Percentiles rank a stretch among this genome's conserved stretches.
Evolutionary conservation across 2,888 invertebrate genomes (phyloP).

Genomic region (Scaeva pyrastri): DNA sequence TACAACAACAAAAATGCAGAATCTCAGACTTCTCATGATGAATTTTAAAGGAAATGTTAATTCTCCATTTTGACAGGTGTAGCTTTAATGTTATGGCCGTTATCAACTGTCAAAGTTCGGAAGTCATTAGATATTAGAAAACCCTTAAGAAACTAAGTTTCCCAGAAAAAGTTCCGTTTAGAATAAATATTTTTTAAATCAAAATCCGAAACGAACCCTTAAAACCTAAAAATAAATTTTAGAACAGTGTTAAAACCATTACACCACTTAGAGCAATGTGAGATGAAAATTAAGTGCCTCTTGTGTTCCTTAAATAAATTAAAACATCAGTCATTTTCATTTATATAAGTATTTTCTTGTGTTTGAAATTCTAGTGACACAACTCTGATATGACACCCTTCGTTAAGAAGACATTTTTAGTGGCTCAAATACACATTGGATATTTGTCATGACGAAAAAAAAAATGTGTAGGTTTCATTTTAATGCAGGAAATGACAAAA

Average conservation of each 20-base stretch:
- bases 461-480: not conserved
- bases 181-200: not conserved
- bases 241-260: not conserved
- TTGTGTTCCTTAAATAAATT: not conserved
- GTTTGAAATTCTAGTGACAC: slow-evolving; percentile 5
- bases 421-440: not conserved
- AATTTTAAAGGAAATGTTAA: too few species aligned
- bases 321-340: not conserved
- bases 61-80: too few species aligned
- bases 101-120: too few species aligned
- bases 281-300: not conserved
- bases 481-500: not conserved
- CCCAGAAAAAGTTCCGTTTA: not conserved
- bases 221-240: not conserved
- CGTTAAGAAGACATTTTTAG: not conserved
- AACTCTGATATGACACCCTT: slow-evolving; percentile 1
- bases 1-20: too few species aligned
- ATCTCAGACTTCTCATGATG: too few species aligned
- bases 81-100: too few species aligned
- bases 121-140: too few species aligned
- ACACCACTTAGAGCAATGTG: not conserved
- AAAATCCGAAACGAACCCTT: not conserved
- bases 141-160: too few species aligned
- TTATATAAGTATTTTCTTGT: not conserved
- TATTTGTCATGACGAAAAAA: not conserved